A percentile compares a stretch with the other conserved stretches of the same genome.
phyloP scores from a whole-genome alignment of 2,797 vertebrate genomes.

The Enteromius thamalakanensis region DNA sequence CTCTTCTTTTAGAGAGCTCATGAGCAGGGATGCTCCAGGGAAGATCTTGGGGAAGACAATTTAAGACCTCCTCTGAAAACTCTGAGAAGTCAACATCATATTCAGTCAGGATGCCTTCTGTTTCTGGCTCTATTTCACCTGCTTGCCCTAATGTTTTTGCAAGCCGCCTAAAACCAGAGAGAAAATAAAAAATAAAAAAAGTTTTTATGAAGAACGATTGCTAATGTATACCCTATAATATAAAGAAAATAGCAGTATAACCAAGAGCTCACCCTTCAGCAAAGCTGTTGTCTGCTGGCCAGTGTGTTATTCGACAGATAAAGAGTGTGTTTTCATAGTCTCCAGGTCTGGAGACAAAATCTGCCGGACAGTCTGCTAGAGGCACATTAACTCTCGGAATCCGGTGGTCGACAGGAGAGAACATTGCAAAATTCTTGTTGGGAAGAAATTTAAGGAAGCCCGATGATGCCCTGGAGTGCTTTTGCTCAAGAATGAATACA shows the following conservation, averaged over 20 bases:
- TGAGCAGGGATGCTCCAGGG: conserved; percentile 88
- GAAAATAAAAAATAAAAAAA: background rate
- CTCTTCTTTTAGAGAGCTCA: conserved; percentile 85
- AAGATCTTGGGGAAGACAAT: conserved; percentile 85
- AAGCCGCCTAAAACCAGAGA: conserved; percentile 77
- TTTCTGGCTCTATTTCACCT: conserved; percentile 95
- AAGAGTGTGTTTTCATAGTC: conserved; percentile 88
- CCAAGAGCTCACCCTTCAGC: conserved; percentile 85
- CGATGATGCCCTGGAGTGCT: conserved; percentile 91
- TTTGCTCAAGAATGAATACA: conserved; percentile 91
- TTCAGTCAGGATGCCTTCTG: conserved; percentile 91
- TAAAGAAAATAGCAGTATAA: background rate
- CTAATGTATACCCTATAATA: background rate
- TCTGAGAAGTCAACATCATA: conserved; percentile 94
- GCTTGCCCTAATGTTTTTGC: conserved; percentile 93
- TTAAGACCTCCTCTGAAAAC: conserved; percentile 86
- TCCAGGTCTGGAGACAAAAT: conserved; percentile 81
- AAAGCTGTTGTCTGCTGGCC: conserved; percentile 90
- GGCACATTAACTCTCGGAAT: conserved; percentile 90
- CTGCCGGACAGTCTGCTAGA: conserved; percentile 86
- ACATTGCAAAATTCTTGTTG: conserved; percentile 90
- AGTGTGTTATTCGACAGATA: conserved; percentile 90
- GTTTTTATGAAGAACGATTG: background rate
- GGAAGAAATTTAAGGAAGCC: conserved; percentile 91
- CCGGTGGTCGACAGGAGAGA: conserved; percentile 94